Evolutionary conservation across 2,888 invertebrate genomes (phyloP).

Genomic region (Tetramorium bicarinatum): DNA sequence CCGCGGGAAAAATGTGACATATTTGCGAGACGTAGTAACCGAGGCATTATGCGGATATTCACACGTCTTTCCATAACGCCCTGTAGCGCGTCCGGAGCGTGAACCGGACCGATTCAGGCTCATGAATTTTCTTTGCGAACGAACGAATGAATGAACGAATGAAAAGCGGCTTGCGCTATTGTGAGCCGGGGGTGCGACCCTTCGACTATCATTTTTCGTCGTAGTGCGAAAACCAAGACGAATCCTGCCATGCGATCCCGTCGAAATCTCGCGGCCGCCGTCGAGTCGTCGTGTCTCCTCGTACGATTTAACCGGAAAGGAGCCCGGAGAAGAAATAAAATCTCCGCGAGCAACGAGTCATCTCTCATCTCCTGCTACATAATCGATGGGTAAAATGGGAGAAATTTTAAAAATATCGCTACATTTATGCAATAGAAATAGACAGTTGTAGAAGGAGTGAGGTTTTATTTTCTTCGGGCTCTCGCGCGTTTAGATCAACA

Average conservation of each 20-base stretch:
- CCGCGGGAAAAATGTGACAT: slow-evolving; percentile 11
- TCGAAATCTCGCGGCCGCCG: neutral
- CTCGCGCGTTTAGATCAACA: slow-evolving; percentile 3
- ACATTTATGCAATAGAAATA: slow-evolving; percentile 29
- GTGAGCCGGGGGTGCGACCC: slow-evolving; percentile 38
- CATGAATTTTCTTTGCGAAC: slow-evolving; percentile 47
- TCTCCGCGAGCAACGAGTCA: neutral
- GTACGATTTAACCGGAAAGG: neutral
- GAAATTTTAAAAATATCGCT: slow-evolving; percentile 23
- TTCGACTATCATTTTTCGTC: slow-evolving; percentile 44
- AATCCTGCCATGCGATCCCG: slow-evolving; percentile 25
- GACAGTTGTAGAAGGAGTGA: neutral
- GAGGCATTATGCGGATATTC: slow-evolving; percentile 24
- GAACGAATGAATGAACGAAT: slow-evolving; percentile 36
- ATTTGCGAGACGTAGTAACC: slow-evolving; percentile 9
- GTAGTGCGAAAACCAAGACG: slow-evolving; percentile 35
- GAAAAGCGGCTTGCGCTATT: slow-evolving; percentile 32
- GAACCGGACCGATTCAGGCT: slow-evolving; percentile 27
- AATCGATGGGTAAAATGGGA: neutral
- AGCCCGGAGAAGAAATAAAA: slow-evolving; percentile 3
- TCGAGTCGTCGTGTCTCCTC: neutral
- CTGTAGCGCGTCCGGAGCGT: neutral
- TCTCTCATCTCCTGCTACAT: neutral
- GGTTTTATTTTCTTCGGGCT: slow-evolving; percentile 30
- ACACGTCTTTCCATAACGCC: slow-evolving; percentile 2